phyloP scores from a whole-genome alignment of 2,113 vertebrate species.

The Atrichornis clamosus region DNA sequence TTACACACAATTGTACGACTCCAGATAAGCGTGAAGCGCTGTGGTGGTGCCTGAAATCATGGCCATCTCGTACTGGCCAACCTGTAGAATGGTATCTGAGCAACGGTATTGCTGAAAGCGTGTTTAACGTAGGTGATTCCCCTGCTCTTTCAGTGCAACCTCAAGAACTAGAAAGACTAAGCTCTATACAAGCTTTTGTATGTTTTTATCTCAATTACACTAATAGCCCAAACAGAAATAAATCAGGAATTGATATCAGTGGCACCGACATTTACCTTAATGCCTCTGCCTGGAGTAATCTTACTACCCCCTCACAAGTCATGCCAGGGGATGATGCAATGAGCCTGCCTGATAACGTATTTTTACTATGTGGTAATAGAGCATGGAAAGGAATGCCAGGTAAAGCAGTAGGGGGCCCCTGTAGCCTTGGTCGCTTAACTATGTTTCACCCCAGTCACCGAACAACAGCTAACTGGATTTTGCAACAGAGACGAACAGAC shows the following conservation, averaged over 20 bases:
- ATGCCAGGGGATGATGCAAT: not conserved
- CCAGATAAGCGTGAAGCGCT: no score
- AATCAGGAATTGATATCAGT: not conserved
- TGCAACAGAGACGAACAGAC: no score
- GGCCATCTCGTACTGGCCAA: no score
- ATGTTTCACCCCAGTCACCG: not conserved
- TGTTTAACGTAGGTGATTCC: no score
- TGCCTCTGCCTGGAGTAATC: not conserved
- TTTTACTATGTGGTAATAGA: not conserved
- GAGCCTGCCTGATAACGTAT: not conserved
- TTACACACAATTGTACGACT: no score
- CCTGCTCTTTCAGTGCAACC: not conserved
- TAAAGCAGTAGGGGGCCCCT: not conserved
- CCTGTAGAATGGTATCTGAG: no score
- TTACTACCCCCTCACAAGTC: not conserved
- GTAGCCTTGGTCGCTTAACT: accelerated
- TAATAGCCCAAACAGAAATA: not conserved
- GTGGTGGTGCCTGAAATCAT: no score
- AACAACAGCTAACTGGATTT: no score
- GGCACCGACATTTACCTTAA: not conserved
- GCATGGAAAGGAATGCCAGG: not conserved
- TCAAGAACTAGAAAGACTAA: no score
- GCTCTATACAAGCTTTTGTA: not conserved
- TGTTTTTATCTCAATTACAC: not conserved
- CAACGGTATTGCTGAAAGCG: no score